Evolutionary conservation across 2,797 vertebrate species (phyloP), one percentile per base, ranked within the genome.

Genomic region (Buceros bicornis): DNA sequence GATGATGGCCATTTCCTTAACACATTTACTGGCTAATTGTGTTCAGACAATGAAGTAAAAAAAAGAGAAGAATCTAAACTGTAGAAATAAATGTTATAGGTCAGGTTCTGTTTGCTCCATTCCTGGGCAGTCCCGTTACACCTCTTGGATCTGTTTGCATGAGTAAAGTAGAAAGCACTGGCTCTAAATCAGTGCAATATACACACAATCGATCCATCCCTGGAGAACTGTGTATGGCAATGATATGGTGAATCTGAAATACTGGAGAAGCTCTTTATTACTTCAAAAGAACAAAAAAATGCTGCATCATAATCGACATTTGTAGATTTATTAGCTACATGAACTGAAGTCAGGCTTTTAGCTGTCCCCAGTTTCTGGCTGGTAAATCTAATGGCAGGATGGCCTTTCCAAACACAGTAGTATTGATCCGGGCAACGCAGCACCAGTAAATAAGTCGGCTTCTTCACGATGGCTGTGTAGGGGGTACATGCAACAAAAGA

Each of bases 291-390:
- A 77, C 14, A 73, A 70, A 74, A 48, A 25, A 31, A 17, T 11
- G 53, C 50, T 78, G 31, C 47, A 70, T 90, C 45, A 61, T 71
- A 85, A 81, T 67, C 85, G 53, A 51, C 11, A 24, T 66, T 84
- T 73, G 22, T 11, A 70, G 35, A 94, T 95, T 92, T 96, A 90
- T 90, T 73, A 84, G 54, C 73, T 80, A 79, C 50, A 26, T 60
- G 80, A 86, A 67, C 58, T 67, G 42, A 94, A 86, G 73, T 93
- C 45, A 92, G 92, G n/a, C 20, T 95, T 88, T 90, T 82, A 95
- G 72, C 35, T 58, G 42, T 31, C 87, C 65, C 35, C 17, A 54
- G 93, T 95, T 95, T 87, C 76, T 97, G 77, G 61, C 2, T 87
- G 66, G 60, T 95, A 93, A 96, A 80, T 88, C 53, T 88, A 97